Evolutionary conservation across 2,888 invertebrate species (phyloP).

Genomic region (Anoncus sp.): DNA sequence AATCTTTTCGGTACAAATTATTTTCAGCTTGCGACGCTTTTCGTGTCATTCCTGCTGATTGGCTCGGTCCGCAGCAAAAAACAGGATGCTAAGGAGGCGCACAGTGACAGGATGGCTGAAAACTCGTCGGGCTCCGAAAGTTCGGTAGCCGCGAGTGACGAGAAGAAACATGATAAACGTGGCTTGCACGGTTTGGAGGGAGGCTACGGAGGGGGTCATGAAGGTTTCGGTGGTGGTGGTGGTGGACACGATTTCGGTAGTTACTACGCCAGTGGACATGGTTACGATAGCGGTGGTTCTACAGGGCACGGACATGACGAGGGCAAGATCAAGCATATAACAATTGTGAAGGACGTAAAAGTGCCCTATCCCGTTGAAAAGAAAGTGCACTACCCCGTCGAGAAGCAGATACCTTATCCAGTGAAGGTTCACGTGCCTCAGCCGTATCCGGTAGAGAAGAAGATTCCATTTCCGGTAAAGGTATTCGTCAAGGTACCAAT

Average conservation of each 20-base stretch:
- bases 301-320: conserved; percentile 71
- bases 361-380: conserved; percentile 88
- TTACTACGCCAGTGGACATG: conserved; percentile 63
- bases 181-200: conserved; percentile 86
- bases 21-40: conserved; percentile 71
- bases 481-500: conserved; percentile 83
- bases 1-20: neutral
- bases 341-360: conserved; percentile 81
- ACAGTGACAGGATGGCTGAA: conserved; percentile 51
- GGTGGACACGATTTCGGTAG: conserved; percentile 50
- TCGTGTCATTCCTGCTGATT: conserved; percentile 73
- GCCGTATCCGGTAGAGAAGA: conserved; percentile 85
- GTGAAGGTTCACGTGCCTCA: conserved; percentile 84
- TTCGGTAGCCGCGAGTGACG: conserved; percentile 82
- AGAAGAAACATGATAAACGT: conserved; percentile 91
- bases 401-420: conserved; percentile 86
- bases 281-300: conserved; percentile 59
- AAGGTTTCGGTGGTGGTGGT: conserved; percentile 61
- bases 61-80: conserved; percentile 72
- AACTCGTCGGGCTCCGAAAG: conserved; percentile 57
- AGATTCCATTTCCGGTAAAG: conserved; percentile 81
- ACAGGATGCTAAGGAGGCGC: conserved; percentile 61
- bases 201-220: conserved; percentile 69
- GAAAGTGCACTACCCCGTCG: conserved; percentile 88
- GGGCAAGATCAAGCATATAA: conserved; percentile 79